These are phyloP conservation scores for Eubucco bourcierii DNA, from an alignment of 2,113 vertebrate species.

Conservation along the genomic window DNA sequence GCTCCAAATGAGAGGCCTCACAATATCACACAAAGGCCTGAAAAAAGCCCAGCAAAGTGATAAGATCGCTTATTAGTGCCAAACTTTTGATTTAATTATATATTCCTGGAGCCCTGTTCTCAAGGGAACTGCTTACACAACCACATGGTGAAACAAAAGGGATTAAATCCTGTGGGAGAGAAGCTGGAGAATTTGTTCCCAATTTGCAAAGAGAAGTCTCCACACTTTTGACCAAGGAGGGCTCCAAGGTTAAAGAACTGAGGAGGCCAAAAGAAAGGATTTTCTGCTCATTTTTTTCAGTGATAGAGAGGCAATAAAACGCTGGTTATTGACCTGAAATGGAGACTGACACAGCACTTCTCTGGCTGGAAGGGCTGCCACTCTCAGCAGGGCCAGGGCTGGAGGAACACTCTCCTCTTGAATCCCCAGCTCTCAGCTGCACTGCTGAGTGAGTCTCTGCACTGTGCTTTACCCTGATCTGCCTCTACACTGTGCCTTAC, in stretches of 20 bases:
- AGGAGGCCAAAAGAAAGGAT: background rate
- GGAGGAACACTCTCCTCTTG: background rate
- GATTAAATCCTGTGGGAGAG: conserved; percentile 67
- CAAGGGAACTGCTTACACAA: conserved; percentile 72
- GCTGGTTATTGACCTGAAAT: background rate
- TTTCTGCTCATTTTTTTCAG: background rate
- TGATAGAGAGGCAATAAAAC: background rate
- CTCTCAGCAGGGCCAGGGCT: background rate
- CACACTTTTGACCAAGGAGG: background rate
- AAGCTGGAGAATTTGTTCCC: conserved; percentile 36
- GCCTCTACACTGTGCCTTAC: background rate
- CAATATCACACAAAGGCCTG: conserved; percentile 65
- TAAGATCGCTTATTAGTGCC: conserved; percentile 68
- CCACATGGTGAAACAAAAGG: conserved; percentile 68
- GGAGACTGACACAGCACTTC: background rate
- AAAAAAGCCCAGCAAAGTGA: conserved; percentile 64
- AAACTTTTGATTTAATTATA: conserved; percentile 73
- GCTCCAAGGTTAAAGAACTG: background rate
- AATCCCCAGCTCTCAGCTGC: background rate
- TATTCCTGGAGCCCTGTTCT: conserved; percentile 58
- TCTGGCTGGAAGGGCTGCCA: background rate
- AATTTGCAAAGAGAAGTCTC: conserved; percentile 37
- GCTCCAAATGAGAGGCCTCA: background rate
- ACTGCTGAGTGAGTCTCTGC: background rate
- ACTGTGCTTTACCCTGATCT: no score